Conservation (phyloP, 2,797 vertebrate species). For the Darevskia nairensis region DNA sequence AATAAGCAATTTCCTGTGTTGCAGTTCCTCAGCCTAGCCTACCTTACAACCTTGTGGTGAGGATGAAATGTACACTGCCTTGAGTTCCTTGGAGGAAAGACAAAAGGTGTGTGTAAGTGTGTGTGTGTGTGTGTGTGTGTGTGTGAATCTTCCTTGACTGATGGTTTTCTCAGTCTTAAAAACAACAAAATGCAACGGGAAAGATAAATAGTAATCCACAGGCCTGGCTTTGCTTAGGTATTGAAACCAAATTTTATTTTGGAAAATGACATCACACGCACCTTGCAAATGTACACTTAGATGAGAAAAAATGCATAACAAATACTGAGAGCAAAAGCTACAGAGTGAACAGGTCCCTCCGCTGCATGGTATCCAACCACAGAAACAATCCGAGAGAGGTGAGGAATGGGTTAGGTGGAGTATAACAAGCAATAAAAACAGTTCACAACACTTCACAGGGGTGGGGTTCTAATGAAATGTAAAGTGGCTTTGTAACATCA, state of each 20-base stretch:
- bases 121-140: neutral
- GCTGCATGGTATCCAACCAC: constrained; percentile 73
- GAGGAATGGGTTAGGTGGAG: constrained; percentile 49
- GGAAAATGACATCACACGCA: constrained; percentile 87
- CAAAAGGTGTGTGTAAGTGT: too few species aligned
- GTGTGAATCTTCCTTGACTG: neutral
- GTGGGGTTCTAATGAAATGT: constrained; percentile 53
- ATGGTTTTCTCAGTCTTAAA: constrained; percentile 9
- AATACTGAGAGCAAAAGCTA: constrained; percentile 81
- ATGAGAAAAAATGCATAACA: constrained; percentile 80
- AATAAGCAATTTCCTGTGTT: neutral
- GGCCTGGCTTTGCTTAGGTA: constrained; percentile 71
- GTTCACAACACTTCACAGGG: constrained; percentile 76
- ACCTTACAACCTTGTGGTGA: too few species aligned
- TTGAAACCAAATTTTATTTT: constrained; percentile 86
- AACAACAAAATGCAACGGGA: neutral
- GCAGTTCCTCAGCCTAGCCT: neutral
- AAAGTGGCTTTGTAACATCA: constrained; percentile 67
- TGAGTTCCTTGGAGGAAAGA: neutral
- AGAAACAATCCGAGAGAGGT: constrained; percentile 63
- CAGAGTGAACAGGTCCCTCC: constrained; percentile 74
- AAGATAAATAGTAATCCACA: constrained; percentile 18
- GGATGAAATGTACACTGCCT: neutral
- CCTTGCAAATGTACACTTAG: constrained; percentile 87
- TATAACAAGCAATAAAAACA: constrained; percentile 71